These are phyloP conservation scores for Oryzaephilus surinamensis DNA, from an alignment of 1,140 invertebrate species.

Conservation along the genomic window DNA sequence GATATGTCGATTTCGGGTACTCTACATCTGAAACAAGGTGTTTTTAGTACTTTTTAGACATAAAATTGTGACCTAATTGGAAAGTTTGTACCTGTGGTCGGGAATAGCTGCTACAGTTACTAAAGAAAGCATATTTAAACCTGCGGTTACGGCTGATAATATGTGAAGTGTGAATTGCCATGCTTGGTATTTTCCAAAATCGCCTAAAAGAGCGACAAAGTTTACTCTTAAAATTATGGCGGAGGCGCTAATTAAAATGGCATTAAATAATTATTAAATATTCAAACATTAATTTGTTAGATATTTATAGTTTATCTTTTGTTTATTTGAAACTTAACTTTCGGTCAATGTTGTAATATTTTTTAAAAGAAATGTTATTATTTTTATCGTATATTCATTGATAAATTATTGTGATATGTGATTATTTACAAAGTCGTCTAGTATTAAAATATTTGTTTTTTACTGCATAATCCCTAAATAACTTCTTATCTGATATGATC, in stretches of 20 bases:
- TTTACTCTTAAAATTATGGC: no score
- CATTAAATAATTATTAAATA: not conserved
- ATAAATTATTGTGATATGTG: no score
- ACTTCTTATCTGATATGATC: no score
- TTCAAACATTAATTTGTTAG: not conserved
- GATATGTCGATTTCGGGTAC: conserved; percentile 46
- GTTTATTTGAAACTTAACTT: not conserved
- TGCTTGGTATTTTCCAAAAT: conserved; percentile 68
- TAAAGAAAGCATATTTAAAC: conserved; percentile 68
- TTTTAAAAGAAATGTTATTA: not conserved
- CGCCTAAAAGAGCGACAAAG: no score
- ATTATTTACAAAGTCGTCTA: no score
- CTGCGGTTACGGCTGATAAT: conserved; percentile 62
- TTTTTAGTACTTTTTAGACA: not conserved
- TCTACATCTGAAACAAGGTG: conserved; percentile 45
- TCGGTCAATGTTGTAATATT: not conserved
- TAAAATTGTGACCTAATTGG: no score
- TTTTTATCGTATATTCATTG: no score
- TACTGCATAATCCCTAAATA: no score
- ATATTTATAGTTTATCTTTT: not conserved
- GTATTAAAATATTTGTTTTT: no score
- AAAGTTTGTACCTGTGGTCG: conserved; percentile 47
- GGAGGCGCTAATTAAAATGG: no score
- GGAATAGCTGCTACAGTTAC: conserved; percentile 69
- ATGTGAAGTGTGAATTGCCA: conserved; percentile 64